These are phyloP conservation scores for Glyptemys insculpta DNA, from an alignment of 2,797 vertebrate species.

Conservation along the genomic window DNA sequence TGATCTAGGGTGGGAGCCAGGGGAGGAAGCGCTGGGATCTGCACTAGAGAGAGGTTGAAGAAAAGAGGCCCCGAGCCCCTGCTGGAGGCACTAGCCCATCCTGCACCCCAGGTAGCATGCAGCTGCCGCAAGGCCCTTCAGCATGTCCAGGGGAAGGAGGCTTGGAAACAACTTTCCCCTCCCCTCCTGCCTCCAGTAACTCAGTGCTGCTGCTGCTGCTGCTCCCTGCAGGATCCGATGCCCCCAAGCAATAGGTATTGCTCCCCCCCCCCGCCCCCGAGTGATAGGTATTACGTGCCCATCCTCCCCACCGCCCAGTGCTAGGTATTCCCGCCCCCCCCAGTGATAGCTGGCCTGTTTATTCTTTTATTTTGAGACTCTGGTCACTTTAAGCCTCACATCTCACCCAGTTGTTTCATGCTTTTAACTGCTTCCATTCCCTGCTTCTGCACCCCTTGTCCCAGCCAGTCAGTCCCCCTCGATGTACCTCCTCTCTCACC, in stretches of 20 bases:
- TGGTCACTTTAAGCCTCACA: background rate
- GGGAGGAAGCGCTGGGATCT: background rate
- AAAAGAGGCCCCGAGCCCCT: background rate
- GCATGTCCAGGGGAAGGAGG: background rate
- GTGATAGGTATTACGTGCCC: background rate
- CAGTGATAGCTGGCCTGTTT: background rate
- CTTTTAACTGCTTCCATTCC: background rate
- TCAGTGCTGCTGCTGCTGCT: too few species aligned
- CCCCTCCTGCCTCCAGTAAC: background rate
- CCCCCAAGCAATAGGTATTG: background rate
- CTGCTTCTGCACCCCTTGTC: background rate
- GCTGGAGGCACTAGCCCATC: background rate
- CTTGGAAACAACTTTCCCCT: background rate
- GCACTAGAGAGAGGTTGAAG: background rate
- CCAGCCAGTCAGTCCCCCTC: background rate
- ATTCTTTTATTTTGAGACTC: background rate
- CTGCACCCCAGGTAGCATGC: background rate
- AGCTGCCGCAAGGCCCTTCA: fast-evolving
- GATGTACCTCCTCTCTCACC: background rate
- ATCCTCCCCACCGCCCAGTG: background rate
- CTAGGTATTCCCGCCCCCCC: background rate
- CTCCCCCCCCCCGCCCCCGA: background rate
- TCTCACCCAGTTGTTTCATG: background rate
- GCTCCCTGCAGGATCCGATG: too few species aligned
- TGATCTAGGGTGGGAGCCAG: background rate